Base-by-base conservation (phyloP, 1,140 invertebrate species). In the Delia radicum region DNA sequence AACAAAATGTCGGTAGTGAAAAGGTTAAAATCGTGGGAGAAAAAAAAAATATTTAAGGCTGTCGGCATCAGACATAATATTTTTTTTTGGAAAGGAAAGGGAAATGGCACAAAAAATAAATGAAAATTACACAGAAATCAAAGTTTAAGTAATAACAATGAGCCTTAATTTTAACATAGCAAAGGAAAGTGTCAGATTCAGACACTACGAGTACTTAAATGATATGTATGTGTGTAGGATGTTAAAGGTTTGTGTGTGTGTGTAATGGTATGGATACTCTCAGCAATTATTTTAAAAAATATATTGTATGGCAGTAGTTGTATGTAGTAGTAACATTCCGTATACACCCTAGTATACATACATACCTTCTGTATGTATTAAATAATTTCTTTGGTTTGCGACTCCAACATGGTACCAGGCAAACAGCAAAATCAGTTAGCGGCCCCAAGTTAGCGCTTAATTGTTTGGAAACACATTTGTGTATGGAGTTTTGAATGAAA, bases 381-480 rank as follows among this genome's bases (percentile, higher is more conserved):
- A 18, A n/a, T n/a, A n/a, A n/a, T n/a, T n/a, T 21, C 48, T 55
- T n/a, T 21, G 48, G 21, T 55, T 18, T 55, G 15, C 8, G 18
- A 2, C 5, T 55, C 18, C 8, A 21, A 5, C n/a, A 7, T 7
- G 48, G 29, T 69, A 21, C 10, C 65, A 69, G 65, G 65, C 29
- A 48, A 26, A 29, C 71, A 73, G 46, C 75, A 37, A 76, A 55
- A 48, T 69, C 75, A 76, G 69, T 76, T 76, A 71, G 55, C 55
- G 55, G 69, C 71, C n/a, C n/a, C n/a, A 76, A 76, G 73, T 76
- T 73, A 55, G 46, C 67, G 75, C 69, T 76, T 65, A 76, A 76
- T 73, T 46, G 55, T 76, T 69, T 76, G 55, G 48, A 24, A 65
- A 73, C 75, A 73, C 75, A 26, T 33, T 0, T 33, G 3, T 33